Conservation (phyloP, 1,140 invertebrate species). For the Aphelenchoides fujianensis region DNA sequence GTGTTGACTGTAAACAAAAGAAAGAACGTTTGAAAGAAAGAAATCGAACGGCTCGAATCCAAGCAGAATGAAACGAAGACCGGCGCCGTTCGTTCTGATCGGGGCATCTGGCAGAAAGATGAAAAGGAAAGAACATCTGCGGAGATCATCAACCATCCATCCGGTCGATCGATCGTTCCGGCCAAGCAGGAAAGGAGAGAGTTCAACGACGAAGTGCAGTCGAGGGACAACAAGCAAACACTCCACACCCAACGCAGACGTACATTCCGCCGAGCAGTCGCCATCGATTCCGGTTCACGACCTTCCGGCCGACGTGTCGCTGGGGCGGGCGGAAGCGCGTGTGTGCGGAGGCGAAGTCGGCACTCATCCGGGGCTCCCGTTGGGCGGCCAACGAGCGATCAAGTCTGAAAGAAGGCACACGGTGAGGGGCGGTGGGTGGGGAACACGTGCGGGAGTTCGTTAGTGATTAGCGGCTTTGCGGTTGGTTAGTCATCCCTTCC, state of each 20-base stretch:
- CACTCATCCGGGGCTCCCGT: background rate
- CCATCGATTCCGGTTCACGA: background rate
- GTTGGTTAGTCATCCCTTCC: background rate
- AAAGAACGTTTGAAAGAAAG: no score
- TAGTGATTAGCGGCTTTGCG: background rate
- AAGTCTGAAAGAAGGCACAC: background rate
- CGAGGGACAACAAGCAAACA: conserved; percentile 3
- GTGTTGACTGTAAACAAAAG: no score
- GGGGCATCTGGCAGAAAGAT: background rate
- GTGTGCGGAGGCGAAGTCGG: background rate
- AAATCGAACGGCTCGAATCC: no score
- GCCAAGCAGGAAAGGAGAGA: background rate
- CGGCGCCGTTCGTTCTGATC: background rate
- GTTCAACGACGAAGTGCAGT: background rate
- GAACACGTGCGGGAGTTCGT: background rate
- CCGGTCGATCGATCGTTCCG: background rate
- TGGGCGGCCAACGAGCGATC: conserved; percentile 8
- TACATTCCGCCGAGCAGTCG: conserved; percentile 13
- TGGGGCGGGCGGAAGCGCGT: background rate
- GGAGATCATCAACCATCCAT: background rate
- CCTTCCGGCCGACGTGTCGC: background rate
- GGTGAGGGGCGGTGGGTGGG: background rate
- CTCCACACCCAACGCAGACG: background rate
- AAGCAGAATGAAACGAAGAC: no score
- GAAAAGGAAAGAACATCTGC: background rate